Evolutionary conservation across 2,797 vertebrate genomes (phyloP).

Genomic region (Dromococcyx pavoninus): DNA sequence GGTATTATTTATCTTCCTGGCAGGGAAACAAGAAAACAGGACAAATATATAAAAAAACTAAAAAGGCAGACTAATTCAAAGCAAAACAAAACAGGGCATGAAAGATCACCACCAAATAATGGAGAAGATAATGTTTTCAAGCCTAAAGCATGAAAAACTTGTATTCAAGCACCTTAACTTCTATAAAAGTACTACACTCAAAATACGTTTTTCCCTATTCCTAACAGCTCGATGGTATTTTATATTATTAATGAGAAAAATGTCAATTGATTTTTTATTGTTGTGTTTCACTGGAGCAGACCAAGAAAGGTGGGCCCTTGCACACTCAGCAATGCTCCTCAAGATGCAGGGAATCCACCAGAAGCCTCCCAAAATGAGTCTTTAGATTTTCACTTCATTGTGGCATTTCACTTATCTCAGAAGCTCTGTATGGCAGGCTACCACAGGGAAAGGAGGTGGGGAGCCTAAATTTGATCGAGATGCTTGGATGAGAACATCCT

Average conservation of each 20-base stretch:
- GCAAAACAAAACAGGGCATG: not conserved
- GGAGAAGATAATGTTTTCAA: not conserved
- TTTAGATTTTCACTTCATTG: not conserved
- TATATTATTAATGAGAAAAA: not conserved
- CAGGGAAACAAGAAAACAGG: not conserved
- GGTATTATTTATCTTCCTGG: not conserved
- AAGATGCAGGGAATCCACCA: not conserved
- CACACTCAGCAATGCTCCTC: rapidly evolving
- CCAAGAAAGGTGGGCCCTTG: not conserved
- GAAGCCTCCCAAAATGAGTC: not conserved
- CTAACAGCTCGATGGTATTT: not conserved
- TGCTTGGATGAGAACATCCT: not conserved
- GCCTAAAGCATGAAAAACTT: not conserved
- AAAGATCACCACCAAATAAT: not conserved
- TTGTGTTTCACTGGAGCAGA: not conserved
- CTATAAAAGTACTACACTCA: not conserved
- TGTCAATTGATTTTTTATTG: not conserved
- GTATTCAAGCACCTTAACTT: not conserved
- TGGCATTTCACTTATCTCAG: not conserved
- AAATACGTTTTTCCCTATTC: not conserved
- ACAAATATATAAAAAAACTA: not conserved
- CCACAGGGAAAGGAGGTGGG: not conserved
- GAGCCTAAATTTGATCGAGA: not conserved
- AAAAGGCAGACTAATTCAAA: not conserved
- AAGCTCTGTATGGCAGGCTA: not conserved